These are phyloP conservation scores for Meganola albula DNA, from an alignment of 2,888 invertebrate species.

Conservation along the genomic window DNA sequence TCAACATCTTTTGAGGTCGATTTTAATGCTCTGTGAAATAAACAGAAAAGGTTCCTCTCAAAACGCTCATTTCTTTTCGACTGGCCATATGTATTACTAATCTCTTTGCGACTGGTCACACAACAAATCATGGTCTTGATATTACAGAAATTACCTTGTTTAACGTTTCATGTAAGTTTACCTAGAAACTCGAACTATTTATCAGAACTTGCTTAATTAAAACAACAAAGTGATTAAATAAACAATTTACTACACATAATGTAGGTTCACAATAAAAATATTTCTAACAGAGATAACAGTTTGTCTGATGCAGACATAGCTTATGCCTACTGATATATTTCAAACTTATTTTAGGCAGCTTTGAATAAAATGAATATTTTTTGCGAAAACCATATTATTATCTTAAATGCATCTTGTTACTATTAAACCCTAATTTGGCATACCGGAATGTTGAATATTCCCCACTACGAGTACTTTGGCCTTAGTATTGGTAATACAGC, in stretches of 20 bases:
- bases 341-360: constrained; percentile 28
- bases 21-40: too few species aligned
- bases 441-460: constrained; percentile 64
- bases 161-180: too few species aligned
- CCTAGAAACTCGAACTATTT: background rate
- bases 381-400: constrained; percentile 30
- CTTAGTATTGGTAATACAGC: constrained; percentile 29
- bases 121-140: too few species aligned
- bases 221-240: constrained; percentile 68
- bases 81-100: too few species aligned
- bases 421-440: constrained; percentile 62
- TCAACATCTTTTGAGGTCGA: too few species aligned
- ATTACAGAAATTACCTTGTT: too few species aligned
- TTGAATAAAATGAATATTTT: constrained; percentile 17
- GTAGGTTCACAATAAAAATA: constrained; percentile 77
- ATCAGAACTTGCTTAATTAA: constrained; percentile 31
- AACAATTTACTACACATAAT: constrained; percentile 78
- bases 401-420: constrained; percentile 47
- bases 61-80: too few species aligned
- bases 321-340: constrained; percentile 34
- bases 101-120: too few species aligned
- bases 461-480: constrained; percentile 57
- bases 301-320: constrained; percentile 72
- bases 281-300: constrained; percentile 67
- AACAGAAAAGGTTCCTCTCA: too few species aligned